Base-by-base conservation (phyloP, 2,888 invertebrate genomes). In the Lithophane ornitopus region DNA sequence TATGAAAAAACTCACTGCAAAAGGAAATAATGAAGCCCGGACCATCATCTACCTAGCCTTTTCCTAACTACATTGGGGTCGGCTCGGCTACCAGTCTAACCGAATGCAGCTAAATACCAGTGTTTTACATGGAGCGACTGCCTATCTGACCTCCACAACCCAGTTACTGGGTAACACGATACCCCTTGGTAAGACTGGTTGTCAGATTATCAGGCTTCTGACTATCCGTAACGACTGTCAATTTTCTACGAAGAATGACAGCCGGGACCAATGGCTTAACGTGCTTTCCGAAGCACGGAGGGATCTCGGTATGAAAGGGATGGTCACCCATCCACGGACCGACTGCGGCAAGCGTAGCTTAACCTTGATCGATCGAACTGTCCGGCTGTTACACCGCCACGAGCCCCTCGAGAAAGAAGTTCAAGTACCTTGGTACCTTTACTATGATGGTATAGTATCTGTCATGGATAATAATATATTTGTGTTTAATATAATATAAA, bases 291-390 rank as follows among this genome's bases (percentile, higher is more conserved):
- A n/a, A n/a, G n/a, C n/a, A n/a, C n/a, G n/a, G n/a, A n/a, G n/a
- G n/a, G n/a, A n/a, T n/a, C n/a, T n/a, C n/a, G n/a, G n/a, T n/a
- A n/a, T 6, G 16, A 54, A 12, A 12, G 4, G 1, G 14, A 46
- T 46, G 74, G 73, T 73, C 56, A 73, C 74, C 74, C 56, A 73
- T 73, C 74, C 39, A 12, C 22, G 4, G 39, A 46, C 58, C 39
- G 74, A 58, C 34, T 44, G 19, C 46, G 26, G 46, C 26, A 46
- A 46, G 26, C 22, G 22, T 46, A 58, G 74, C 74, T 58, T 72
- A 26, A 72, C 44, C 46, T 34, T 19, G n/a, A 22, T 58, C 26
- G 34, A 4, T 26, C 39, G 2, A 26, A 39, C n/a, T 74, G 22
- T 58, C n/a, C 22, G 19, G 19, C 44, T 44, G 19, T 14, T 16